These are phyloP conservation scores for Sminthurides bifidus DNA, from an alignment of 1,140 invertebrate genomes.

Conservation along the genomic window DNA sequence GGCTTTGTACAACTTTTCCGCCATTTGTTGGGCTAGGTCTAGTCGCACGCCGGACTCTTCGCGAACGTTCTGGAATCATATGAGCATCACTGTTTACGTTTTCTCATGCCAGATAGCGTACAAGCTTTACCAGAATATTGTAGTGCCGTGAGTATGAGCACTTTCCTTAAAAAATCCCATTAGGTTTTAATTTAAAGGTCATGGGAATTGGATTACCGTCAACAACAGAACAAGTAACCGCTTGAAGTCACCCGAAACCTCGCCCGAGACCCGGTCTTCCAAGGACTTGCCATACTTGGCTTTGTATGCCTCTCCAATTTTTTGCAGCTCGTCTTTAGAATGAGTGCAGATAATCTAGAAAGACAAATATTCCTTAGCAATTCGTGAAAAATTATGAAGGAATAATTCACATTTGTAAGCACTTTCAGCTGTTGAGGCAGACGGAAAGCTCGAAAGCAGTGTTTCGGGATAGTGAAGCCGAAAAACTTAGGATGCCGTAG, in stretches of 20 bases:
- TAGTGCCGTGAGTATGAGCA: neutral
- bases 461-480: too few species aligned
- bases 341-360: slow-evolving; percentile 57
- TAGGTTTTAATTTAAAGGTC: neutral
- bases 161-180: neutral
- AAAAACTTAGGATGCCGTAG: too few species aligned
- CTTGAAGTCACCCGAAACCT: slow-evolving; percentile 65
- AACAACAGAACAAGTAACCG: slow-evolving; percentile 54
- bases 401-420: too few species aligned
- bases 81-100: too few species aligned
- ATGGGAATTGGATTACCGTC: slow-evolving; percentile 35
- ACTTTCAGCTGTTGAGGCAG: too few species aligned
- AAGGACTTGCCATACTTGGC: slow-evolving; percentile 54
- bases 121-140: neutral
- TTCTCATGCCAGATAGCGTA: too few species aligned
- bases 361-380: too few species aligned
- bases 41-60: slow-evolving; percentile 38
- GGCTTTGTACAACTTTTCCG: slow-evolving; percentile 39
- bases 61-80: slow-evolving; percentile 9
- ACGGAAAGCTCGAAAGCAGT: too few species aligned
- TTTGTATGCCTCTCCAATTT: slow-evolving; percentile 54
- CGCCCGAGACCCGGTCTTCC: slow-evolving; percentile 61
- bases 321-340: slow-evolving; percentile 50
- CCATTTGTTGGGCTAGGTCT: slow-evolving; percentile 43
- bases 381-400: too few species aligned